Evolutionary conservation across 2,113 vertebrate genomes (phyloP).

Genomic region (Antechinus stuartii): DNA sequence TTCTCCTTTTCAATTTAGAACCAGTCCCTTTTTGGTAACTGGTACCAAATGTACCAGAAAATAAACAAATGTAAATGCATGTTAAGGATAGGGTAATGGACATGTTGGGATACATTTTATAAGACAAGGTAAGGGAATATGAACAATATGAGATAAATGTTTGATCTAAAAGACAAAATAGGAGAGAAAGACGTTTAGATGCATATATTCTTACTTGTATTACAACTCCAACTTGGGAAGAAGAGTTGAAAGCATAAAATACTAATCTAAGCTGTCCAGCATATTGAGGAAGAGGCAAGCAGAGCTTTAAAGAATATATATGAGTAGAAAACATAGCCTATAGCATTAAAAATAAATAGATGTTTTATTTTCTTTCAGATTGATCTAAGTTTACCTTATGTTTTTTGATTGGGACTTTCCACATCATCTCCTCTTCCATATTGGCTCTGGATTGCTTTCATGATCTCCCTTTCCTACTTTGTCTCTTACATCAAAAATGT

Average conservation of each 20-base stretch:
- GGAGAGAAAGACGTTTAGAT: neutral
- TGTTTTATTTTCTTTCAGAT: slow-evolving; percentile 27
- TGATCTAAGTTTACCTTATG: neutral
- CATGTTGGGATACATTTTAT: no score
- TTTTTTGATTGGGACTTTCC: slow-evolving; percentile 1
- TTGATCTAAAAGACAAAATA: neutral
- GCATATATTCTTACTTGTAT: neutral
- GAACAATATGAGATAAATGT: neutral
- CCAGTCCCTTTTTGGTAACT: neutral
- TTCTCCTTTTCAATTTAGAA: neutral
- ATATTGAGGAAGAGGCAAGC: neutral
- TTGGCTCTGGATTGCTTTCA: slow-evolving; percentile 8
- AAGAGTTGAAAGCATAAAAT: no score
- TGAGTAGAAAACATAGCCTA: no score
- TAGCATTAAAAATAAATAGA: neutral
- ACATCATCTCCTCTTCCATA: neutral
- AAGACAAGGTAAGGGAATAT: neutral
- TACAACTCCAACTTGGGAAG: neutral
- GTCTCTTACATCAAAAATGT: no score
- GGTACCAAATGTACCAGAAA: neutral
- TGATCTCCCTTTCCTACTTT: neutral
- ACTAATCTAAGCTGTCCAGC: neutral
- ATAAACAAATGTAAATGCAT: neutral
- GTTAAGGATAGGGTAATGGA: neutral
- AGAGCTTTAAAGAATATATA: neutral